Base-by-base conservation (phyloP, 2,888 invertebrate species). In the Resseliella maxima region DNA sequence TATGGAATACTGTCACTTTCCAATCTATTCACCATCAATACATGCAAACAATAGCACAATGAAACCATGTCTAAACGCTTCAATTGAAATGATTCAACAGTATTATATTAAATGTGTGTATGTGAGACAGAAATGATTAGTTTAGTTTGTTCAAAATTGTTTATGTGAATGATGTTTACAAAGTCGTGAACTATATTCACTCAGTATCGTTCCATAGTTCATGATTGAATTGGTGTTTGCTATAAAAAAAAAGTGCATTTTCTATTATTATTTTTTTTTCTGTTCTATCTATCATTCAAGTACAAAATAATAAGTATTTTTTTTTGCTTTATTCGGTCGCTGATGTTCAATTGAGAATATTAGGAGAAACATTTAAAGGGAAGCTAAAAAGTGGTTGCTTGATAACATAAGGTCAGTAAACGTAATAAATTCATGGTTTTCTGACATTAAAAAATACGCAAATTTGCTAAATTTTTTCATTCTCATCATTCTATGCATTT, bases 341-440 rank as follows among this genome's bases (percentile, higher is more conserved):
- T n/a, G n/a, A n/a, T 8, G 41, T 5, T 8, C 41, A 41, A 5
- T 41, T 8, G 15, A 50, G 21, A 50, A 50, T 18, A 50, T 12
- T 12, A 50, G 21, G 50, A 50, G 50, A 50, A 12, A 41, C n/a
- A n/a, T n/a, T n/a, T n/a, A 41, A 41, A 41, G 6, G 12, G 41
- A 50, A 8, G 46, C 59, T 24, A 24, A 24, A 24, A 59, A n/a
- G n/a, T 59, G 24, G 59, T 59, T 59, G 24, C 5, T 59, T 59
- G 59, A 59, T 59, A 59, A 59, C 59, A 59, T 59, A 59, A 59
- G 59, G 59, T 59, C 59, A 10, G 59, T 59, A 59, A 59, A 24
- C 5, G 59, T 24, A 5, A 59, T 59, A 59, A 59, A 59, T 24
- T 59, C 24, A 59, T 59, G n/a, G 59, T 24, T 3, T 59, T n/a